phyloP scores from a whole-genome alignment of 1,140 invertebrate genomes.

The Rhagoletis pomonella region DNA sequence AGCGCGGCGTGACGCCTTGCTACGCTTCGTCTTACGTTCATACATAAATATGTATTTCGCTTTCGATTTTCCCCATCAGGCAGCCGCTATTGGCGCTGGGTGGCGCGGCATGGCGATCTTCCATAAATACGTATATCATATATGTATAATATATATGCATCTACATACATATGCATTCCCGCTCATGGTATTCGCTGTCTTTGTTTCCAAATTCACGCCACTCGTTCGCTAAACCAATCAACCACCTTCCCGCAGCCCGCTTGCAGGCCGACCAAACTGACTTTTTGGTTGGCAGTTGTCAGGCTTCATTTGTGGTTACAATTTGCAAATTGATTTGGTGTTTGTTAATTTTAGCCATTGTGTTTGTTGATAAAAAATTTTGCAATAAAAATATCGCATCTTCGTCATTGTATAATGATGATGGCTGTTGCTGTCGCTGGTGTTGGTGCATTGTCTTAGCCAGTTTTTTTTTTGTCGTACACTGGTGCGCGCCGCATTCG shows the following conservation, averaged over 20 bases:
- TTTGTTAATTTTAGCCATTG: slow-evolving; percentile 45
- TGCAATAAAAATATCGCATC: slow-evolving; percentile 26
- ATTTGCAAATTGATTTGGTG: slow-evolving; percentile 2
- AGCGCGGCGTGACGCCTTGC: background rate
- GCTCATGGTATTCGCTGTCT: background rate
- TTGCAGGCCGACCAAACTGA: background rate
- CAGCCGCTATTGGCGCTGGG: background rate
- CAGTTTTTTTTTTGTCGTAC: background rate
- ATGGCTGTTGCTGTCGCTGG: background rate
- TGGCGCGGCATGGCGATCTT: background rate
- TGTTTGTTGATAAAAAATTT: slow-evolving; percentile 15
- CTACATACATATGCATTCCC: background rate
- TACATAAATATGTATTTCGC: background rate
- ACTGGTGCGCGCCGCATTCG: slow-evolving; percentile 5
- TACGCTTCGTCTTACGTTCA: too few species aligned
- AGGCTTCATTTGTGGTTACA: background rate
- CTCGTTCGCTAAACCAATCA: too few species aligned
- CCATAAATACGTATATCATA: background rate
- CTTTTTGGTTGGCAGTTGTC: background rate
- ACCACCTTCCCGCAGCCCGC: background rate
- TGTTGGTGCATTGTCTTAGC: background rate
- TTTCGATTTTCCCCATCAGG: background rate
- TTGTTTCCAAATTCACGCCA: slow-evolving; percentile 23
- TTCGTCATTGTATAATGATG: background rate
- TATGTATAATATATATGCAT: too few species aligned